Base-by-base conservation (phyloP, 1,140 invertebrate genomes). In the Drosophila ambigua region DNA sequence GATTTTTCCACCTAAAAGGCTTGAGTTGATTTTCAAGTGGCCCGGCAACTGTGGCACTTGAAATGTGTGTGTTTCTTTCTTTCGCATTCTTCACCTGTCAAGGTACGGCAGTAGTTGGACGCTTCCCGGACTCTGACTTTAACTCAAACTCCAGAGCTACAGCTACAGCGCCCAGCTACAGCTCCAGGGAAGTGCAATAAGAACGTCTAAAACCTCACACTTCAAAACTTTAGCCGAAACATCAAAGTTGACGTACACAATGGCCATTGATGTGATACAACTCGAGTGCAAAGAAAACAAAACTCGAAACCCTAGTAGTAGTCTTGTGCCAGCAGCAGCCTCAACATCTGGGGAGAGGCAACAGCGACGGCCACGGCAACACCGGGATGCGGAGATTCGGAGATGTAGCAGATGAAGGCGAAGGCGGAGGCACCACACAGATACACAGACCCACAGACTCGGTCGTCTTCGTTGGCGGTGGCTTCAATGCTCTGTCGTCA, bases 231-330 rank as follows among this genome's bases (percentile, higher is more conserved):
- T 88, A 77, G 84, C 79, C 84, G 83, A 88, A 88, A 88, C 83
- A 88, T 88, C 84, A 88, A 88, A 88, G 83, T 88, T 88, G 83
- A 88, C 83, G 84, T 88, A 83, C 83, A 88, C 83, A 88, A 88
- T 88, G 83, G 83, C 83, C 83, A 88, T 88, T 88, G 83, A 88
- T 88, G 83, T 88, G 83, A 88, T 88, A 88, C 83, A 88, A 87
- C 72, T 88, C 79, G 81, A 88, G 83, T 88, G 83, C 84, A 88
- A 88, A 89, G 84, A 88, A 88, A 88, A 88, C 83, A 88, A 83
- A 88, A 88, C 84, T 83, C 84, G 79, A 83, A 83, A 79, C 84
- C 83, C 44, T 75, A 79, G 78, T 61, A 60, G 60, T 61, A 55
- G 68, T 49, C 69, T 72, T 72, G 65, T 60, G 68, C 66, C 69